A percentile compares a stretch with the other conserved stretches of the same genome.
phyloP scores from a whole-genome alignment of 2,113 vertebrate species.

The Opisthocomus hoazin region DNA sequence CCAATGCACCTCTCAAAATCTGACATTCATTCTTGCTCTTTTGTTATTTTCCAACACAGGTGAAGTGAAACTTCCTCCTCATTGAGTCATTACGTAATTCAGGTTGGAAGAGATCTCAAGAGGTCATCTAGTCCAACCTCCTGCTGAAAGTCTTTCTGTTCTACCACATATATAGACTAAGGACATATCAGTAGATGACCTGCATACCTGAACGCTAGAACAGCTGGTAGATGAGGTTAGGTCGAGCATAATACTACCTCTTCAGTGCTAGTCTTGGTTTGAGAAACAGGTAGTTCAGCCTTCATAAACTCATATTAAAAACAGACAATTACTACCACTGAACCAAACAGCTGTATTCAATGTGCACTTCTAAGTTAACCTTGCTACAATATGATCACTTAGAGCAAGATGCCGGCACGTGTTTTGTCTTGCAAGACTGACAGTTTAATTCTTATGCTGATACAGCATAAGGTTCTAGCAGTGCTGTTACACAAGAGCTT shows the following conservation, averaged over 20 bases:
- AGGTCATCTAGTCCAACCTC: background rate
- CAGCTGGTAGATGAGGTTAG: background rate
- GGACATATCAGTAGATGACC: background rate
- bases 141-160: background rate
- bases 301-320: background rate
- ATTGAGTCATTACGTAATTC: background rate
- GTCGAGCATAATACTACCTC: background rate
- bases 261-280: background rate
- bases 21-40: background rate
- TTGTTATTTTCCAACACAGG: background rate
- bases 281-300: background rate
- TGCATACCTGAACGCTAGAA: background rate
- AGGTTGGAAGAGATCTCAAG: background rate
- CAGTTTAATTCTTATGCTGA: background rate
- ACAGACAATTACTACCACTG: background rate
- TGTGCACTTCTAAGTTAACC: background rate
- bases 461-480: background rate
- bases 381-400: background rate
- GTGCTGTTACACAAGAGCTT: background rate
- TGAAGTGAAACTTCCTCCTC: background rate
- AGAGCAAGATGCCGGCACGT: background rate
- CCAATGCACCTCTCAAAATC: background rate
- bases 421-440: slow-evolving; percentile 20
- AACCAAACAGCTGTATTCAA: background rate
- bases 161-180: background rate